Conservation (phyloP, 2,888 invertebrate genomes). For the Macropis europaea region DNA sequence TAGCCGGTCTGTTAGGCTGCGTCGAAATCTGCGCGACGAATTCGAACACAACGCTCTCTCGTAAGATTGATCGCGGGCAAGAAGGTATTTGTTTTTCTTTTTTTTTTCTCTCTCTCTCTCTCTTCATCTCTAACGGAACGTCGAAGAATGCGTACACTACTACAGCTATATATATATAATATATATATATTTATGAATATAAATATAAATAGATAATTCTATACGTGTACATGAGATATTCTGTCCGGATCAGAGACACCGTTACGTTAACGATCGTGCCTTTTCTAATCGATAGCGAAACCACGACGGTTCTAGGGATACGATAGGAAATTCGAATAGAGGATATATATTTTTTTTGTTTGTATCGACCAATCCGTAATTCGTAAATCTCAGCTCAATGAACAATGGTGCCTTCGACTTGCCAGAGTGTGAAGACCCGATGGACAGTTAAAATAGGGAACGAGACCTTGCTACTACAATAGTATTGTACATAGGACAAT, state of each 20-base stretch:
- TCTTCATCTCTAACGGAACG: neutral
- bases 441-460: slow-evolving; percentile 71
- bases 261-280: slow-evolving; percentile 72
- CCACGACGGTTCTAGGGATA: slow-evolving; percentile 22
- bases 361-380: slow-evolving; percentile 52
- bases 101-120: too few relatives aligned
- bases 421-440: slow-evolving; percentile 74
- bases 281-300: slow-evolving; percentile 59
- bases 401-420: slow-evolving; percentile 78
- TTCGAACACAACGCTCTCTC: slow-evolving; percentile 23
- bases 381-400: slow-evolving; percentile 70
- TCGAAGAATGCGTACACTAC: slow-evolving; percentile 8
- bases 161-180: slow-evolving; percentile 24
- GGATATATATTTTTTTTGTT: slow-evolving; percentile 62
- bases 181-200: slow-evolving; percentile 44
- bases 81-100: slow-evolving; percentile 15
- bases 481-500: slow-evolving; percentile 74
- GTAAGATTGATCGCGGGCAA: slow-evolving; percentile 18
- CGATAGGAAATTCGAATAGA: slow-evolving; percentile 32
- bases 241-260: slow-evolving; percentile 64
- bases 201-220: slow-evolving; percentile 45
- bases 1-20: neutral
- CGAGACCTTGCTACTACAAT: slow-evolving; percentile 74
- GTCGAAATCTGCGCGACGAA: slow-evolving; percentile 8
- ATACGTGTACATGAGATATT: slow-evolving; percentile 56